These are phyloP conservation scores for Scleropages formosus DNA, from an alignment of 2,797 vertebrate genomes.

Conservation along the genomic window DNA sequence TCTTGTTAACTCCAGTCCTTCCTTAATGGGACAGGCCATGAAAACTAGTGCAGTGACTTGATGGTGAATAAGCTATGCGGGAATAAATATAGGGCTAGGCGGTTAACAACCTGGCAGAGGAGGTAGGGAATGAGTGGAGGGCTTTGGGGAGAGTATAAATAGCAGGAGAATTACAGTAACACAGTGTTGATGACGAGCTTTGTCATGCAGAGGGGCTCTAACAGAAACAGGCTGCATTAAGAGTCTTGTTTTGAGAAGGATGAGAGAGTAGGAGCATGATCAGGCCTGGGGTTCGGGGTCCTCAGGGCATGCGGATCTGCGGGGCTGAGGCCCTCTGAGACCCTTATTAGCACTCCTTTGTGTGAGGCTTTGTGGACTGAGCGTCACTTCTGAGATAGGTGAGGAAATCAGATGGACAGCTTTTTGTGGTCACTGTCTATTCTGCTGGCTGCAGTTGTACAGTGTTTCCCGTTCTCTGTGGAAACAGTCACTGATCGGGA, in stretches of 20 bases:
- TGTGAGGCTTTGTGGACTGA: no score
- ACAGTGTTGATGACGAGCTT: background rate
- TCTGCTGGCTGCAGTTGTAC: no score
- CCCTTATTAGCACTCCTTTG: no score
- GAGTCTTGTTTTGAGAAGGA: background rate
- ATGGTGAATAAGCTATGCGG: background rate
- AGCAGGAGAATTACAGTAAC: background rate
- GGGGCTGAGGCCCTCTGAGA: no score
- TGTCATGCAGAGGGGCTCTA: background rate
- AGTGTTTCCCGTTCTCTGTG: no score
- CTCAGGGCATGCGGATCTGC: no score
- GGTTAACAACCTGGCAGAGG: background rate
- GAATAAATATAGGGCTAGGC: conserved; percentile 18
- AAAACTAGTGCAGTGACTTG: background rate
- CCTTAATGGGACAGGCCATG: conserved; percentile 13
- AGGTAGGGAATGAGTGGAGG: background rate
- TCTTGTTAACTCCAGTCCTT: conserved; percentile 19
- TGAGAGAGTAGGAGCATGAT: no score
- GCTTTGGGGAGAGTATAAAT: conserved; percentile 22
- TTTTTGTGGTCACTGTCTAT: no score
- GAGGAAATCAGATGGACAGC: no score
- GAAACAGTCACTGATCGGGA: no score
- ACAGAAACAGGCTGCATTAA: background rate
- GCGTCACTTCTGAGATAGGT: no score
- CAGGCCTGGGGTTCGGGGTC: no score